Evolutionary conservation across 1,140 invertebrate species (phyloP), one percentile per base, ranked within the genome.

Genomic region (Plutomurus gul): DNA sequence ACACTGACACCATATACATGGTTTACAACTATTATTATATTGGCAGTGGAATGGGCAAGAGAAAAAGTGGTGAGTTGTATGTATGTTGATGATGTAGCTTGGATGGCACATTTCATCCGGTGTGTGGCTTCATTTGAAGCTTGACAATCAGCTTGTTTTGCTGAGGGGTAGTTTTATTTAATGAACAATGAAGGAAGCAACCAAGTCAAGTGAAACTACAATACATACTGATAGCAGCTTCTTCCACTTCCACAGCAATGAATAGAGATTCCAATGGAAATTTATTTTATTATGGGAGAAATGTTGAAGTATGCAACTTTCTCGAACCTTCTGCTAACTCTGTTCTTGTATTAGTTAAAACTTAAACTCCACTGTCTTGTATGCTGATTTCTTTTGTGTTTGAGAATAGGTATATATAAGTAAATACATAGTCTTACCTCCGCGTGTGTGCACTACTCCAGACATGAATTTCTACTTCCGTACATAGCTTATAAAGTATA

Each of bases 281-380:
- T 73, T 73, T 73, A 73, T 73, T 73, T 73, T 73, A 73, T 73
- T 73, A 46, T 73, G 27, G 56, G 40, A 73, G 70, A 73, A 40
- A 73, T 22, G 40, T n/a, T 73, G 70, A 73, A 40, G 70, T 73
- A 73, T 73, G 70, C 37, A 40, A 43, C 20, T 73, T 73, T 73
- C 70, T 46, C 43, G 37, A 30, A 73, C 37, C 70, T 36, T 43
- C 37, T 73, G 37, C 20, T 73, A 22, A 40, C 22, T 73, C 37
- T 73, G 22, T 22, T 7, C 10, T 73, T 13, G 27, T 22, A 18
- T 51, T 27, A 30, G 30, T 65, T 65, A 30, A 65, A 65, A 65
- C 27, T 65, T 65, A 33, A 65, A 65, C 56, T 60, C 51, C 33
- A 33, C 25, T 65, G 36, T 75, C 43, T 75, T 46, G 39, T 27